phyloP scores from a whole-genome alignment of 2,888 invertebrate genomes.

The Cylindroiulus punctatus region DNA sequence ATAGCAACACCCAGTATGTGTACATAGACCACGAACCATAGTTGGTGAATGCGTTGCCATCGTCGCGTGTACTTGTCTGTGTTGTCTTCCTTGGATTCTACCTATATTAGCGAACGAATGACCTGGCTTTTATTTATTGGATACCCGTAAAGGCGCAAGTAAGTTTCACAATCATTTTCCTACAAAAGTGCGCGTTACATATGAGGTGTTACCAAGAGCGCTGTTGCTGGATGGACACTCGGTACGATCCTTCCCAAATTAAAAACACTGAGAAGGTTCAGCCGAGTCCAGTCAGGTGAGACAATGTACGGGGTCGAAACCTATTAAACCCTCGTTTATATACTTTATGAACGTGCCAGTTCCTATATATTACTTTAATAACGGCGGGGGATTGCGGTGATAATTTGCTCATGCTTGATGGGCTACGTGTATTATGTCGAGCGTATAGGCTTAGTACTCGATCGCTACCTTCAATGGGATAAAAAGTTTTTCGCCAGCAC shows the following conservation, averaged over 20 bases:
- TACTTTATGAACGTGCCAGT: neutral
- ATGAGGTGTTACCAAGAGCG: neutral
- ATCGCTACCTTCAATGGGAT: neutral
- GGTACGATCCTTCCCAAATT: neutral
- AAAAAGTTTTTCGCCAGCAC: slow-evolving; percentile 7
- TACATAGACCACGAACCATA: neutral
- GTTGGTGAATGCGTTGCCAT: slow-evolving; percentile 3
- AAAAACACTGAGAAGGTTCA: neutral
- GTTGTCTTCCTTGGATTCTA: slow-evolving; percentile 20
- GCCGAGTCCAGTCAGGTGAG: slow-evolving; percentile 32
- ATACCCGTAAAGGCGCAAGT: neutral
- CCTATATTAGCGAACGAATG: neutral
- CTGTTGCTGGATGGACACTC: neutral
- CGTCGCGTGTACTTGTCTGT: slow-evolving; percentile 26
- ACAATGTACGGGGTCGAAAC: neutral
- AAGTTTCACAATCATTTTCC: neutral
- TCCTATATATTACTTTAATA: neutral
- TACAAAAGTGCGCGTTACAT: neutral
- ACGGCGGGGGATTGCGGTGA: neutral
- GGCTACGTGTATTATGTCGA: neutral
- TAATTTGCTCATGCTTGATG: no score
- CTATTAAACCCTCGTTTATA: neutral
- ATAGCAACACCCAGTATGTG: slow-evolving; percentile 26
- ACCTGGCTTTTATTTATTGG: neutral
- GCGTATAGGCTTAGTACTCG: neutral